Conservation (phyloP, 2,888 invertebrate genomes). For the Andrena hattorfiana region DNA sequence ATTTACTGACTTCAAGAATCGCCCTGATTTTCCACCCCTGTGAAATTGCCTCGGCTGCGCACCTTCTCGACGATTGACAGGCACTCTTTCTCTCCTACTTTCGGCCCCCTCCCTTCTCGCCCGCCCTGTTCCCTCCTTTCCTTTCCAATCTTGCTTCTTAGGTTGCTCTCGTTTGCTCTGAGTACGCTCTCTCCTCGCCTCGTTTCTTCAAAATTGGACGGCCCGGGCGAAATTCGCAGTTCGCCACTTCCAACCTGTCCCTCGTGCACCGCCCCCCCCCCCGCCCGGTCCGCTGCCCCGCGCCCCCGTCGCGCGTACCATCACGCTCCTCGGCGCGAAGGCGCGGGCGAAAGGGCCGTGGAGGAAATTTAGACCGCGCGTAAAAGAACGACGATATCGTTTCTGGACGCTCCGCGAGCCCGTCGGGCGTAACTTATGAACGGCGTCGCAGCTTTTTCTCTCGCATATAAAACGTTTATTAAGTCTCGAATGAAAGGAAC, state of each 20-base stretch:
- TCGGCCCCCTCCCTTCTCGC: neutral
- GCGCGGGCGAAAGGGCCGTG: constrained; percentile 1
- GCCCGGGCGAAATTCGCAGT: constrained; percentile 63
- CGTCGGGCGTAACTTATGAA: constrained; percentile 58
- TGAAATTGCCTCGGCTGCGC: constrained; percentile 74
- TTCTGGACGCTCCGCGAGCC: constrained; percentile 44
- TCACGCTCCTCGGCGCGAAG: neutral
- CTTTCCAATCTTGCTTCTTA: constrained; percentile 47
- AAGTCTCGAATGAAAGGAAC: constrained; percentile 68
- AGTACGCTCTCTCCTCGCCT: constrained; percentile 48
- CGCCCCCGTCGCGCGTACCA: neutral
- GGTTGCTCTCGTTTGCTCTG: constrained; percentile 46
- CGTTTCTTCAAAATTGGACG: constrained; percentile 74
- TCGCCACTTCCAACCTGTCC: constrained; percentile 31
- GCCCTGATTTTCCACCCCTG: constrained; percentile 77
- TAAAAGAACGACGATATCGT: constrained; percentile 49
- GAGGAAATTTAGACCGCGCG: constrained; percentile 50
- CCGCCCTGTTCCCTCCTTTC: constrained; percentile 14
- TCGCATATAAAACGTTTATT: constrained; percentile 69
- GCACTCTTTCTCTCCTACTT: constrained; percentile 56
- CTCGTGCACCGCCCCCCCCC: neutral
- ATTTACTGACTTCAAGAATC: constrained; percentile 72
- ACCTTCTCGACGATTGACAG: constrained; percentile 77
- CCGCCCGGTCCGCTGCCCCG: neutral
- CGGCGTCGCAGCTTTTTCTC: constrained; percentile 48